These are phyloP conservation scores for Puntigrus tetrazona DNA, from an alignment of 2,113 vertebrate genomes.

Conservation along the genomic window DNA sequence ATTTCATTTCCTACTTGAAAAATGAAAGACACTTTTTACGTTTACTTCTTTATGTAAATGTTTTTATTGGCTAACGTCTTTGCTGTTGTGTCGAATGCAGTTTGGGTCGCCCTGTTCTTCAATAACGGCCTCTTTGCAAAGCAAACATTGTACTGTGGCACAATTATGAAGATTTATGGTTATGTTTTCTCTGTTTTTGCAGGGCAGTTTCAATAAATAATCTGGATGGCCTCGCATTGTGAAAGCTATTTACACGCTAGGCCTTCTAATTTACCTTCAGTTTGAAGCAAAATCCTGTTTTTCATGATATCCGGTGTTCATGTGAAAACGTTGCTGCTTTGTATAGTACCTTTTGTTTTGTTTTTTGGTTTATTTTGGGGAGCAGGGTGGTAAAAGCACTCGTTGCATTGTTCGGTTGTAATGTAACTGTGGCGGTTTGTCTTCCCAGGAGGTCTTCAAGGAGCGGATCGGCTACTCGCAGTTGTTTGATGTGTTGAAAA, in stretches of 20 bases:
- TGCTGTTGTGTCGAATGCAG: not conserved
- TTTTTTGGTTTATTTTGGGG: not conserved
- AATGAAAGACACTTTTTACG: not conserved
- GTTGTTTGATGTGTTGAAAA: constrained; percentile 89
- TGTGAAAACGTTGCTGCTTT: not conserved
- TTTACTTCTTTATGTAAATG: not conserved
- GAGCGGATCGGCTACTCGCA: constrained; percentile 94
- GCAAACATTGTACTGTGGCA: not conserved
- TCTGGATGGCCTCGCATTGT: not conserved
- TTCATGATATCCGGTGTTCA: not conserved
- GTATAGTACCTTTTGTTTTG: not conserved
- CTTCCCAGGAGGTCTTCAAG: constrained; percentile 93
- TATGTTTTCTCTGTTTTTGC: not conserved
- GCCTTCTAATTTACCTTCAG: not conserved
- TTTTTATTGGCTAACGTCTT: not conserved
- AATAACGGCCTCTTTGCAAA: not conserved
- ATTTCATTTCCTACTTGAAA: not conserved
- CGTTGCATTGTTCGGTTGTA: not conserved
- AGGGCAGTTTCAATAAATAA: not conserved
- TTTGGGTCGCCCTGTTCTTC: not conserved
- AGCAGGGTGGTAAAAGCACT: not conserved
- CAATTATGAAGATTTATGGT: not conserved
- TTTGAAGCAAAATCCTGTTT: not conserved
- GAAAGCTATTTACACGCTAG: not conserved
- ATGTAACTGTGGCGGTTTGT: constrained; percentile 37